Evolutionary conservation across 2,888 invertebrate genomes (phyloP).

Genomic region (Drosophila dives): DNA sequence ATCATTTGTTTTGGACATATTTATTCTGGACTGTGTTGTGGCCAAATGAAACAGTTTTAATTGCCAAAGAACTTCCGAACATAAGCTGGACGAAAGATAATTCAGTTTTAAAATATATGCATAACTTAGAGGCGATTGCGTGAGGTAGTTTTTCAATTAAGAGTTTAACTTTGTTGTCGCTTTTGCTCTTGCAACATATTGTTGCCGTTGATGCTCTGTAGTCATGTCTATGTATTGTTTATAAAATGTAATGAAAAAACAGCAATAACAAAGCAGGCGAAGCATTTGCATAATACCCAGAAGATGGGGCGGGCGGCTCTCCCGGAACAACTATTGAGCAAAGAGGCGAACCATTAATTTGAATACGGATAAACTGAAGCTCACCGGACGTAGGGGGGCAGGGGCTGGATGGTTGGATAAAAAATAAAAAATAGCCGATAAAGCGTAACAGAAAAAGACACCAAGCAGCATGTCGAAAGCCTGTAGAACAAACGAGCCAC

Average conservation of each 20-base stretch:
- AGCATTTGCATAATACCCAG: conserved; percentile 61
- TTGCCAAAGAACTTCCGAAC: background rate
- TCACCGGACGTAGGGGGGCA: conserved; percentile 4
- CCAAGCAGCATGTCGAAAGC: conserved; percentile 32
- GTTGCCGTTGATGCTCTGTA: conserved; percentile 22
- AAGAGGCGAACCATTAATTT: conserved; percentile 53
- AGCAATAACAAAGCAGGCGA: conserved; percentile 44
- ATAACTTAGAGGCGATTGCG: conserved; percentile 32
- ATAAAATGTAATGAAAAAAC: conserved; percentile 65
- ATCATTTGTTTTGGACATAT: conserved; percentile 21
- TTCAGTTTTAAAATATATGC: conserved; percentile 35
- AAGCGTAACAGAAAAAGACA: conserved; percentile 21
- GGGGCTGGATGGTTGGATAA: conserved; percentile 27
- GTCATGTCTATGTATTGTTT: conserved; percentile 39
- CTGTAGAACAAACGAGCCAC: conserved; percentile 54
- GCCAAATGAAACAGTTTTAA: background rate
- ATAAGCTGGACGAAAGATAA: conserved; percentile 13
- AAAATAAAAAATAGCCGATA: conserved; percentile 50
- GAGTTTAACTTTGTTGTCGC: conserved; percentile 51
- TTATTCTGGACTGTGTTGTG: conserved; percentile 14
- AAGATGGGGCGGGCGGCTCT: conserved; percentile 23
- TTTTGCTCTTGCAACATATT: conserved; percentile 28
- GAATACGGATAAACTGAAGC: conserved; percentile 51
- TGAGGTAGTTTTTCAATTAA: conserved; percentile 66
- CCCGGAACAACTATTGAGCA: conserved; percentile 13